Evolutionary conservation across 2,888 invertebrate species (phyloP).

Genomic region (Drosophila lutescens): DNA sequence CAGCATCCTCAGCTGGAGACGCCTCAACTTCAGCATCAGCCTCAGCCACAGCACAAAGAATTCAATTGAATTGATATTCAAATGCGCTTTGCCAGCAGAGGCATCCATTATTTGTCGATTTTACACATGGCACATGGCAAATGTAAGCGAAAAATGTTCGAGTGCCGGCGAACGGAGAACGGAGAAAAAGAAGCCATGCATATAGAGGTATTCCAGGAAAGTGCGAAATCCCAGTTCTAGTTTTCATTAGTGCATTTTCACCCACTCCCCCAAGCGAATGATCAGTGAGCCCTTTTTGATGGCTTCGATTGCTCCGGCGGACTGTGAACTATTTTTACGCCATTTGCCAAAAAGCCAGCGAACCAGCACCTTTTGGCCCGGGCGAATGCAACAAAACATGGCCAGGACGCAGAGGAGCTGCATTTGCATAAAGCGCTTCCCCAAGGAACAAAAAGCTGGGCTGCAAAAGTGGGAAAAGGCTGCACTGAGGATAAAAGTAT

Average conservation of each 20-base stretch:
- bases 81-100: conserved; percentile 68
- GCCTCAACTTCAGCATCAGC: conserved; percentile 30
- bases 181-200: conserved; percentile 16
- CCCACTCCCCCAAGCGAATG: conserved; percentile 50
- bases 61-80: conserved; percentile 80
- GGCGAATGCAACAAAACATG: conserved; percentile 48
- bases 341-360: conserved; percentile 61
- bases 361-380: conserved; percentile 62
- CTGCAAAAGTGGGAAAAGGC: conserved; percentile 4
- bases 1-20: conserved; percentile 42
- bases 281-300: conserved; percentile 56
- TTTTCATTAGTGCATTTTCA: conserved; percentile 40
- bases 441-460: conserved; percentile 31
- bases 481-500: conserved; percentile 10
- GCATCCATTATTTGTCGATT: conserved; percentile 78
- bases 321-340: conserved; percentile 64
- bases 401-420: conserved; percentile 36
- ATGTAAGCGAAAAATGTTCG: conserved; percentile 32
- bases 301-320: conserved; percentile 48
- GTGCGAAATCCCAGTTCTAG: conserved; percentile 38
- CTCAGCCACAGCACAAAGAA: conserved; percentile 69
- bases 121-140: conserved; percentile 62
- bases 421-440: conserved; percentile 42
- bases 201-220: conserved; percentile 28
- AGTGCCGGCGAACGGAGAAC: neutral